phyloP scores from a whole-genome alignment of 1,140 invertebrate genomes.

The Aradophagus sp. region DNA sequence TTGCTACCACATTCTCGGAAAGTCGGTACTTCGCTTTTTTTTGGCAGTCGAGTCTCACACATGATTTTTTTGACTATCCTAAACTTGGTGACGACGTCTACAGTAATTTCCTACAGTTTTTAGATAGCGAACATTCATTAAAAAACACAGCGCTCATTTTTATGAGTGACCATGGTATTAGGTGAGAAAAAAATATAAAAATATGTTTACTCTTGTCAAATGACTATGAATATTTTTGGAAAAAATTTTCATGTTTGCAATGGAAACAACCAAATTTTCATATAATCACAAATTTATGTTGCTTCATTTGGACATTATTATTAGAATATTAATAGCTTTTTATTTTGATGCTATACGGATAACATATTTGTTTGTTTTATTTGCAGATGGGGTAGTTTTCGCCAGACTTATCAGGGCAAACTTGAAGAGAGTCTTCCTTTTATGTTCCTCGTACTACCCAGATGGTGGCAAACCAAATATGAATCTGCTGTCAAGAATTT shows the following conservation, averaged over 20 bases:
- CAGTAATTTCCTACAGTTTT: conserved; percentile 60
- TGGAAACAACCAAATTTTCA: too few species aligned
- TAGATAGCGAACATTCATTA: conserved; percentile 61
- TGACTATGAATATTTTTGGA: too few species aligned
- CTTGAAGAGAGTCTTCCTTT: conserved; percentile 83
- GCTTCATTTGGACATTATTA: too few species aligned
- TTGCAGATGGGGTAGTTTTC: conserved; percentile 77
- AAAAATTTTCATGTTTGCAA: too few species aligned
- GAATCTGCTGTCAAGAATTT: conserved; percentile 74
- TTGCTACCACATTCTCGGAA: conserved; percentile 74
- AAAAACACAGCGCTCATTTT: conserved; percentile 78
- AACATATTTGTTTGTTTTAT: background rate
- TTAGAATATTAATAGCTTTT: too few species aligned
- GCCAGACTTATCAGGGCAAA: conserved; percentile 79
- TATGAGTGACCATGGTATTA: conserved; percentile 83
- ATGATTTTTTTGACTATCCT: conserved; percentile 74
- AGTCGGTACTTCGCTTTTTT: conserved; percentile 74
- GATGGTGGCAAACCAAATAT: conserved; percentile 77
- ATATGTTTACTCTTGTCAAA: too few species aligned
- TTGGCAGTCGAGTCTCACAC: conserved; percentile 75
- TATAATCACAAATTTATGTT: too few species aligned
- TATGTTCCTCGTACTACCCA: conserved; percentile 78
- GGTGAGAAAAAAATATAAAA: conserved; percentile 48
- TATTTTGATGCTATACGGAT: too few species aligned
- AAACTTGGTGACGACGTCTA: conserved; percentile 71